Base-by-base conservation (phyloP, 2,888 invertebrate genomes). In the Dicranocentrus wangi region DNA sequence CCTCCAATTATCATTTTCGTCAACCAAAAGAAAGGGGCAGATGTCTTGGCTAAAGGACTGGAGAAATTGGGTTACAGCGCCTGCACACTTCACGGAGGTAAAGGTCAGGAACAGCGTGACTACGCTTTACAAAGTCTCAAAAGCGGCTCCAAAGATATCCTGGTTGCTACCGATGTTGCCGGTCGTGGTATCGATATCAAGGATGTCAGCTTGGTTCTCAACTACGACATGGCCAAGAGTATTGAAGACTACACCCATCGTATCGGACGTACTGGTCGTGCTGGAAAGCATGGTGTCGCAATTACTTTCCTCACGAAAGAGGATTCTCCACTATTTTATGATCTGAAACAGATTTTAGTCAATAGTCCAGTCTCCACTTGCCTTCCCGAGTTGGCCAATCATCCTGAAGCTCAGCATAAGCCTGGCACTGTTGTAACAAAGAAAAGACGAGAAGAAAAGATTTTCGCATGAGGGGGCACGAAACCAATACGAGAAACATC, bases 111-210 rank as follows among this genome's bases (percentile, higher is more conserved):
- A 88, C 98, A 98, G 90, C 93, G 99, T 92, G 99, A 99, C 89
- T 99, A 96, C 88, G 99, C 99, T 15, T 90, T 99, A 88, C 96
- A 97, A 5, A 95, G 97, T 89, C 93, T 99, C 83, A 99, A 99
- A 89, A 93, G 94, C 71, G 99, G 99, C 3, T 92, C 94, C 0
- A 99, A 99, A 89, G 98, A 99, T 88, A 99, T 99, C 88, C 90
- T 99, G 87, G 99, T 99, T 51, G 99, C 99, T 0, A 99, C 99
- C 0, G 99, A 99, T 89, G 99, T 99, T 0, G 99, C 99, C 86
- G 99, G 99, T 87, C 94, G 99, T 92, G 99, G 99, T 95, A 99
- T 99, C 86, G 99, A 99, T 88, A 99, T 99, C 88, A 99, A 99
- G 89, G 99, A 99, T 89, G 99, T 99, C 1, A 97, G 98, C 7